phyloP scores from a whole-genome alignment of 2,113 vertebrate genomes.

The Mus spicilegus region DNA sequence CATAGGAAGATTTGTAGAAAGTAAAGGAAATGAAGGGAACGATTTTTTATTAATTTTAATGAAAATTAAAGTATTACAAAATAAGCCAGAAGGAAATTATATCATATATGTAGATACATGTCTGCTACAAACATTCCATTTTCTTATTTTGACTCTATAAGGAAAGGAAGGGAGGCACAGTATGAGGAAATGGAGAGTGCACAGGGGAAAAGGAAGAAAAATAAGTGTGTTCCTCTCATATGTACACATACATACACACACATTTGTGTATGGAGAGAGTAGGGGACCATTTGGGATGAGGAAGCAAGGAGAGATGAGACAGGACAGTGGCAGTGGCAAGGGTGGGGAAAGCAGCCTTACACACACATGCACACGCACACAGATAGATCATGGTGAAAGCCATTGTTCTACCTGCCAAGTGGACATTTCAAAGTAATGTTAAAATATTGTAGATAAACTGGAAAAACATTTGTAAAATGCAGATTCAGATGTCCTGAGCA shows the following conservation, averaged over 20 bases:
- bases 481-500: neutral
- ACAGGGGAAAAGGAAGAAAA: neutral
- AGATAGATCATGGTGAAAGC: neutral
- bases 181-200: neutral
- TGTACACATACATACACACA: neutral
- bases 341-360: neutral
- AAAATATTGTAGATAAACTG: neutral
- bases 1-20: neutral
- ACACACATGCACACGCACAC: neutral
- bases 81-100: neutral
- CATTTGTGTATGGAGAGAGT: neutral
- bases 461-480: neutral
- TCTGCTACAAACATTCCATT: neutral
- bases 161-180: neutral
- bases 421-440: neutral
- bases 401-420: neutral
- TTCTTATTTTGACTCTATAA: neutral
- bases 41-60: neutral
- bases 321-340: too few species aligned
- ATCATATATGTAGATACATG: neutral
- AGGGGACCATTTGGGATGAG: neutral
- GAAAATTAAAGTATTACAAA: neutral
- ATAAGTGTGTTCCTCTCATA: neutral
- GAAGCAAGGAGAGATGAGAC: neutral
- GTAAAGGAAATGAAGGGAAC: neutral